A percentile compares a stretch with the other conserved stretches of the same genome.
phyloP scores from a whole-genome alignment of 1,140 invertebrate species.

The Ephestia elutella region DNA sequence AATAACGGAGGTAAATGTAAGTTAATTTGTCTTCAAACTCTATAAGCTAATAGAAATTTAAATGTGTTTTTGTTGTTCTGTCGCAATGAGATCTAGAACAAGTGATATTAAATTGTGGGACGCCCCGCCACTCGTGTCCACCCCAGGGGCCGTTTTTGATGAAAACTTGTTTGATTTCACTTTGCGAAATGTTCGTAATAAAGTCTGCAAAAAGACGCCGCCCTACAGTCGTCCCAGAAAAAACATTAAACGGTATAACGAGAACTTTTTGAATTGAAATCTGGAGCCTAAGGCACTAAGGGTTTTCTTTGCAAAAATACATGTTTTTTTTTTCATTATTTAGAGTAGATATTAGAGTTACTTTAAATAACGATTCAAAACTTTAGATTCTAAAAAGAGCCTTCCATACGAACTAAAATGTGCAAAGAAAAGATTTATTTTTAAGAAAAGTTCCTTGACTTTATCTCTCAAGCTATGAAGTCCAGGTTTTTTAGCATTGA shows the following conservation, averaged over 20 bases:
- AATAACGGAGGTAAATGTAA: no score
- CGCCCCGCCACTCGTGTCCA: constrained; percentile 8
- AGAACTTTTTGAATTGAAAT: background rate
- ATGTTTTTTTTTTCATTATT: background rate
- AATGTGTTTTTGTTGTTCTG: background rate
- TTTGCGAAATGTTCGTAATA: constrained; percentile 6
- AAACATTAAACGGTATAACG: background rate
- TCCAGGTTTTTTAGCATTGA: no score
- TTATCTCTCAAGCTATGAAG: no score
- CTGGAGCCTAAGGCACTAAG: background rate
- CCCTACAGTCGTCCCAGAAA: background rate
- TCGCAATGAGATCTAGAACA: background rate
- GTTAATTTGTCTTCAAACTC: no score
- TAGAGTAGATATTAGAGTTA: no score
- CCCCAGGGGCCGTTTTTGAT: constrained; percentile 8
- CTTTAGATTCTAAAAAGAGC: no score
- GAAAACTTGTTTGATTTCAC: constrained; percentile 16
- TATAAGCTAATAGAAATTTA: background rate
- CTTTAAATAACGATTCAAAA: no score
- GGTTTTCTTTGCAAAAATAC: constrained; percentile 7
- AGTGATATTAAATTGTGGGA: constrained; percentile 17
- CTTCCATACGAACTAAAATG: no score
- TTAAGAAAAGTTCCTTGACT: no score
- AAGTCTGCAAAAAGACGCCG: background rate
- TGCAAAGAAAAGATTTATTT: no score